Conservation (phyloP, 2,797 vertebrate genomes). For the Siniperca scherzeri region DNA sequence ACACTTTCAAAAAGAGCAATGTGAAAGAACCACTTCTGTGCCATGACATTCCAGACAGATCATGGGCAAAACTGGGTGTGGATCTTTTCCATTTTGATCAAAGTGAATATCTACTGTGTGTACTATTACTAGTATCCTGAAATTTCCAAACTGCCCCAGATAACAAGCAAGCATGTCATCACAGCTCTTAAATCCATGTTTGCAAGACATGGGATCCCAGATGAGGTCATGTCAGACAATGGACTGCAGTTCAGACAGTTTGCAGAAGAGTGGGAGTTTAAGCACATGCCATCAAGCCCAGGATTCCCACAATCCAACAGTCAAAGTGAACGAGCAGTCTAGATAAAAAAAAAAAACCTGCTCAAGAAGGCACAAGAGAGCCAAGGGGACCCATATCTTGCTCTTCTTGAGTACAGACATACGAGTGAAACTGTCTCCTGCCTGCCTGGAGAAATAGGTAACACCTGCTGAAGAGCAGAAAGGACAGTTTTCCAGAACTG, state of each 20-base stretch:
- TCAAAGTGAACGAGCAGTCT: neutral
- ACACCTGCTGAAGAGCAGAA: no score
- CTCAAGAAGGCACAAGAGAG: conserved; percentile 8
- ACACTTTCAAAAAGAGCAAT: no score
- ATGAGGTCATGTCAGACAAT: neutral
- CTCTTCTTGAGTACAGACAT: neutral
- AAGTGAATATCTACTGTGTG: neutral
- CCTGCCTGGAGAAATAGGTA: no score
- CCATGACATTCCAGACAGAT: conserved; percentile 9
- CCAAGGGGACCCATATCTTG: neutral
- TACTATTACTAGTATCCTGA: conserved; percentile 17
- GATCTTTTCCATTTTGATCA: conserved; percentile 29
- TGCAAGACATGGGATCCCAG: conserved; percentile 8
- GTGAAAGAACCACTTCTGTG: conserved; percentile 1
- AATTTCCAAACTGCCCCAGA: neutral
- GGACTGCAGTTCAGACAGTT: neutral
- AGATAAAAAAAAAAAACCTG: neutral
- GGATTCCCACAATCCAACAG: conserved; percentile 9
- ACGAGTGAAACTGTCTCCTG: conserved; percentile 1
- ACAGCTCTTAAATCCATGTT: conserved; percentile 11
- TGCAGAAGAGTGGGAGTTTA: neutral
- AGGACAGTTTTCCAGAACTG: no score
- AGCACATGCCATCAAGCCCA: no score
- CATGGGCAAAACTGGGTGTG: conserved; percentile 8
- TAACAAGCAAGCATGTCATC: neutral